Base-by-base conservation (phyloP, 1,140 invertebrate species). In the Lepidurus apus region DNA sequence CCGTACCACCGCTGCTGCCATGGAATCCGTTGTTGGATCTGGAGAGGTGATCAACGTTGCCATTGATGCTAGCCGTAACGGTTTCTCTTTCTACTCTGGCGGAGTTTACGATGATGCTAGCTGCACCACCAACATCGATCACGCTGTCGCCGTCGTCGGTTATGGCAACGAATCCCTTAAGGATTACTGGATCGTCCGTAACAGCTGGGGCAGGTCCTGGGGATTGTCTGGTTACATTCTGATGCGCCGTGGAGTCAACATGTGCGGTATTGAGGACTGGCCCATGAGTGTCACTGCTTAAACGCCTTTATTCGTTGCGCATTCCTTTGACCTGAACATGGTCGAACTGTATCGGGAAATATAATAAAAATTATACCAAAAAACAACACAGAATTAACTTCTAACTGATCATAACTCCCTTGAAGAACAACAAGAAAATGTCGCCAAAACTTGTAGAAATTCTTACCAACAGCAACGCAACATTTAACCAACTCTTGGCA, bases 101-200 rank as follows among this genome's bases (percentile, higher is more conserved):
- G 84, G 84, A 13, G 78, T 84, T n/a, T 84, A 85, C 79, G 77
- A 81, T 76, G 82, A 83, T n/a, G 53, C 78, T 11, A 53, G 79
- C 13, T 84, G 81, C 77, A 80, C 77, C 34, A 65, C 73, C 9
- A 26, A 81, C 24, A 80, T 87, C 1, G 84, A 87, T 81, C 87
- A 88, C 79, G 87, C 83, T 24, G 85, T 88, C 7, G 79, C 86
- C 1, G 84, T 83, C 8, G 86, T 87, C 44, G 87, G 87, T 26
- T 88, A 88, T 81, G 87, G 87, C 1, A 81, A 77, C 6, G 82
- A 83, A 81, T 74, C 53, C 42, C 81, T 79, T 1, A 65, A 80
- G 42, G 83, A 87, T 42, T 88, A 86, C 80, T 88, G 86, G 86
- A 77, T 88, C n/a, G 85, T 88, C 17, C 88, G 88, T 80, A 88